Evolutionary conservation across 2,797 vertebrate genomes (phyloP), one percentile per base, ranked within the genome.

Genomic region (Melanotaenia boesemani): DNA sequence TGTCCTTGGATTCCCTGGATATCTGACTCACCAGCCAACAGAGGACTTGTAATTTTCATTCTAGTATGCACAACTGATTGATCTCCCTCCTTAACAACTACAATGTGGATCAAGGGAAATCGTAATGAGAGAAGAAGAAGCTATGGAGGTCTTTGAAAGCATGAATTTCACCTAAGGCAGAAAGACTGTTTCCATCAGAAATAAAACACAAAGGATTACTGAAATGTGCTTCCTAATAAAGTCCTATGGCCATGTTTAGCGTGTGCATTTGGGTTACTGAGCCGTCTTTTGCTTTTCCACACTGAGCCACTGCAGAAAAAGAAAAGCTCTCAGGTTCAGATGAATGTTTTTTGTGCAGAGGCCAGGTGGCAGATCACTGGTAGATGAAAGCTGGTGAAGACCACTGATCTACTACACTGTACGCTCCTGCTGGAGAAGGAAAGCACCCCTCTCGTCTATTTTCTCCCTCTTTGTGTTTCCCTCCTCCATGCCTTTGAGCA

Each of bases 321-420:
- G 50, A 57, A 11, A 55, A 56, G 74, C 80, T 85, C 56, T 2
- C n/a, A 88, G 86, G 83, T 76, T 78, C 61, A 75, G 73, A 88
- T 86, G 80, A 82, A 60, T 39, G 39, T 67, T 74, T 84, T 84
- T 46, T 80, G 83, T 83, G 77, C 44, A 28, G 72, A 85, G 89
- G 86, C 79, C 89, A 91, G 86, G 86, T 91, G 89, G 86, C 84
- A 87, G 88, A 86, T 88, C 62, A 82, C 79, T 86, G 76, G 67
- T 81, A 92, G 90, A 94, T 93, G 85, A 93, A 93, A 93, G 89
- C 75, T 3, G 73, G 62, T 81, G 74, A 82, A 81, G 85, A 90
- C 72, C 74, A 83, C 84, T 82, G 88, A 91, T 92, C 88, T 85
- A 74, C 82, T 85, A 85, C 77, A 79, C 76, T 63, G 74, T 30